These are phyloP conservation scores for Leucophenga montana DNA, from an alignment of 2,888 invertebrate species.

Conservation along the genomic window DNA sequence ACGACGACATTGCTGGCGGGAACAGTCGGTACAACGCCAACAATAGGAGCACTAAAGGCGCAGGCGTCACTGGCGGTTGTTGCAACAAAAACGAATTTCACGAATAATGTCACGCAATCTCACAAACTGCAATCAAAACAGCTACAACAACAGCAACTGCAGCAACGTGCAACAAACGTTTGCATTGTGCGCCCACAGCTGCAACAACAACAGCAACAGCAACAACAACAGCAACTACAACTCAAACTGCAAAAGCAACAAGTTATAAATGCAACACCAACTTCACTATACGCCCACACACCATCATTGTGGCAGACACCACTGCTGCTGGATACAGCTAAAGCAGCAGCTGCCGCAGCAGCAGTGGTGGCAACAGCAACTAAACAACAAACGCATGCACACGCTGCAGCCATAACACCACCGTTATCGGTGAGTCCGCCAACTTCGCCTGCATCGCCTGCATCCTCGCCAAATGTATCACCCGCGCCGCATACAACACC, in stretches of 20 bases:
- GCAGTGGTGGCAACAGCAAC: slow-evolving; percentile 46
- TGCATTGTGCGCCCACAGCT: slow-evolving; percentile 66
- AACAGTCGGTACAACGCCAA: slow-evolving; percentile 40
- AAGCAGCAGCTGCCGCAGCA: slow-evolving; percentile 36
- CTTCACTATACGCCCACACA: slow-evolving; percentile 51
- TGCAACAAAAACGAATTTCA: slow-evolving; percentile 58
- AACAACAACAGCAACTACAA: slow-evolving; percentile 50
- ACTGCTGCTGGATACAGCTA: slow-evolving; percentile 59
- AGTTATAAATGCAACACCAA: slow-evolving; percentile 47
- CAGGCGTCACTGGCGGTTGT: slow-evolving; percentile 57
- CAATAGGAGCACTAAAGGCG: slow-evolving; percentile 53
- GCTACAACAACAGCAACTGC: slow-evolving; percentile 48
- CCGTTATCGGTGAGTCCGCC: slow-evolving; percentile 53
- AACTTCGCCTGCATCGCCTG: slow-evolving; percentile 62
- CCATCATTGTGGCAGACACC: slow-evolving; percentile 70
- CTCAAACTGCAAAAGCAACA: slow-evolving; percentile 47
- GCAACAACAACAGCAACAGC: slow-evolving; percentile 52
- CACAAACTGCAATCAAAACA: slow-evolving; percentile 50
- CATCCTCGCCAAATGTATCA: slow-evolving; percentile 51
- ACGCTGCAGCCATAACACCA: slow-evolving; percentile 36
- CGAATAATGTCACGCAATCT: slow-evolving; percentile 67
- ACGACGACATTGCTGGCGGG: slow-evolving; percentile 31
- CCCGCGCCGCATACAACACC: slow-evolving; percentile 50
- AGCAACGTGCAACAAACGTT: slow-evolving; percentile 61
- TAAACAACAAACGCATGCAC: neutral